These are phyloP conservation scores for Drosophila imparisetae DNA, from an alignment of 2,888 invertebrate genomes.

Conservation along the genomic window DNA sequence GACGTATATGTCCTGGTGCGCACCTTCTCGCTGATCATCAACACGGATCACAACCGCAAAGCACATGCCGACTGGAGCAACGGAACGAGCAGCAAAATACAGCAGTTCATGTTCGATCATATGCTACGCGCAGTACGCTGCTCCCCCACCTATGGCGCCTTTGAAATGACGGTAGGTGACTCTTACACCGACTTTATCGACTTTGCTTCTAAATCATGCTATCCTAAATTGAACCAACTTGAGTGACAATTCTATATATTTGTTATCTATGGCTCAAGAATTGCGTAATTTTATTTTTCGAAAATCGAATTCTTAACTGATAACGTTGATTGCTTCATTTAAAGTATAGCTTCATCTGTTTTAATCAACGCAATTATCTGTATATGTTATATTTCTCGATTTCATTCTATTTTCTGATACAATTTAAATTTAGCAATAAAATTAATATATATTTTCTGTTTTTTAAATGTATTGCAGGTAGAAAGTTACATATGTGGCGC, in stretches of 20 bases:
- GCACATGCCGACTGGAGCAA: conserved; percentile 30
- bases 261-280: neutral
- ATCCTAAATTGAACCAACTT: neutral
- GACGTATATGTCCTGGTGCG: conserved; percentile 55
- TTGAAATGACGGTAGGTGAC: conserved; percentile 56
- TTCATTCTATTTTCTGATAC: neutral
- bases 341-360: neutral
- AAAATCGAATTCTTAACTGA: neutral
- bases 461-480: neutral
- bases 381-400: neutral
- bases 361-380: neutral
- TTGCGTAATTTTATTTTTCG: too few species aligned
- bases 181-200: neutral
- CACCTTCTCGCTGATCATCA: conserved; percentile 47
- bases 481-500: neutral
- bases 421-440: neutral
- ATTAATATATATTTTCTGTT: neutral
- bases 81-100: conserved; percentile 28
- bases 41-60: conserved; percentile 34
- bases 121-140: conserved; percentile 28
- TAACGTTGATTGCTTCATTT: neutral
- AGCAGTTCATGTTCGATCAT: conserved; percentile 38
- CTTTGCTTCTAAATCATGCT: neutral
- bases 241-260: neutral
- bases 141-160: conserved; percentile 1